Conservation (phyloP, 1,140 invertebrate genomes). For the Pantala flavescens region DNA sequence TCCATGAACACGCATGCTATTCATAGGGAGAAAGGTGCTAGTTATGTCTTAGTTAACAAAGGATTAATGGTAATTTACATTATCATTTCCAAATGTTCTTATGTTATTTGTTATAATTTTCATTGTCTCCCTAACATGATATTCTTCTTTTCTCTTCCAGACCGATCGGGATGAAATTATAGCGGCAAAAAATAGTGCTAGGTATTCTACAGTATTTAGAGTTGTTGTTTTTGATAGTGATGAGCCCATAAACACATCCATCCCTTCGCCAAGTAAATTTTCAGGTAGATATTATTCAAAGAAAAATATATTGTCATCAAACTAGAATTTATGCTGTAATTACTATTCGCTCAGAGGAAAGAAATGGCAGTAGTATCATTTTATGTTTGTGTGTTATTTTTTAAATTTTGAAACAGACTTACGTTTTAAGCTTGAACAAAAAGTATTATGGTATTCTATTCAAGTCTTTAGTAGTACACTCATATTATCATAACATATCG, state of each 20-base stretch:
- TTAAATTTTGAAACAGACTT: too few species aligned
- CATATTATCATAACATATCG: too few species aligned
- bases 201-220: constrained; percentile 35
- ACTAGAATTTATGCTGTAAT: constrained; percentile 16
- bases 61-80: constrained; percentile 36
- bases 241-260: constrained; percentile 24
- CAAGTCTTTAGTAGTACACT: too few species aligned
- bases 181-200: constrained; percentile 30
- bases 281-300: constrained; percentile 29
- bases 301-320: too few species aligned
- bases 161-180: constrained; percentile 31
- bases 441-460: too few species aligned
- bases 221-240: constrained; percentile 29
- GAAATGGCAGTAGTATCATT: too few species aligned
- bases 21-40: constrained; percentile 37
- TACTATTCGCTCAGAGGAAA: too few species aligned
- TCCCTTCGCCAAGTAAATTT: constrained; percentile 31
- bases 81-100: too few species aligned
- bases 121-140: background rate
- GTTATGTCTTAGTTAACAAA: constrained; percentile 36
- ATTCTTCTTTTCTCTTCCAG: constrained; percentile 25
- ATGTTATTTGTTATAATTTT: constrained; percentile 3
- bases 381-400: too few species aligned
- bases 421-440: too few species aligned
- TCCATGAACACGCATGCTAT: constrained; percentile 40